Evolutionary conservation across 2,888 invertebrate species (phyloP), one percentile per base, ranked within the genome.

Genomic region (Scotopteryx bipunctaria): DNA sequence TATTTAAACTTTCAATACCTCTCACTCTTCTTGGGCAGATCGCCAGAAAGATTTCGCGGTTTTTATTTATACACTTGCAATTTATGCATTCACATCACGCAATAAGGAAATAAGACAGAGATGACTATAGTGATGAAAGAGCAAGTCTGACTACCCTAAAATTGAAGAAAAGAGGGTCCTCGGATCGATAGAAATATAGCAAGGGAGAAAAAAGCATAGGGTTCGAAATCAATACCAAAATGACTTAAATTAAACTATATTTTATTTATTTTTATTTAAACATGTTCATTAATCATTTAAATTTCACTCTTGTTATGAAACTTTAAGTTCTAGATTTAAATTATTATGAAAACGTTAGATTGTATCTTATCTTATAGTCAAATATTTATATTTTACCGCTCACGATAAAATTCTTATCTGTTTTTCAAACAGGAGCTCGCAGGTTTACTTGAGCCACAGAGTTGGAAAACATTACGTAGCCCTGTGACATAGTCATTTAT

Each of bases 21-120:
- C 53, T 47, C 33, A 47, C 52, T 53, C 38, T 53, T 38, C 8
- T 32, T 38, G 21, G 43, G 47, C 42, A 53, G 37, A 43, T 47
- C 29, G 53, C 47, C 53, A 47, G 25, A 47, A 37, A 17, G 21
- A 46, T 36, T 36, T 45, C 29, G 19, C n/a, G 8, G 41, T 9
- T 45, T 44, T 36, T 36, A 42, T 41, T 41, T 25, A 23, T 31
- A 46, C 35, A 21, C 27, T 15, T 52, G 41, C 41, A 41, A 32
- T 35, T 31, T 27, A 11, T 36, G 40, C 46, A 46, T 45, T 31
- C 17, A n/a, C 27, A 35, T 17, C 47, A 41, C 33, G 48, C 41
- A 29, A 42, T 9, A 42, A 9, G 3, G 16, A 31, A 45, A 38
- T 45, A 38, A 41, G 35, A 51, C 15, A 36, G 31, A 41, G 51